Percentiles rank a stretch among this genome's conserved stretches.
These are phyloP conservation scores for Bostrychus sinensis DNA, from an alignment of 2,113 vertebrate species.

Conservation along the genomic window DNA sequence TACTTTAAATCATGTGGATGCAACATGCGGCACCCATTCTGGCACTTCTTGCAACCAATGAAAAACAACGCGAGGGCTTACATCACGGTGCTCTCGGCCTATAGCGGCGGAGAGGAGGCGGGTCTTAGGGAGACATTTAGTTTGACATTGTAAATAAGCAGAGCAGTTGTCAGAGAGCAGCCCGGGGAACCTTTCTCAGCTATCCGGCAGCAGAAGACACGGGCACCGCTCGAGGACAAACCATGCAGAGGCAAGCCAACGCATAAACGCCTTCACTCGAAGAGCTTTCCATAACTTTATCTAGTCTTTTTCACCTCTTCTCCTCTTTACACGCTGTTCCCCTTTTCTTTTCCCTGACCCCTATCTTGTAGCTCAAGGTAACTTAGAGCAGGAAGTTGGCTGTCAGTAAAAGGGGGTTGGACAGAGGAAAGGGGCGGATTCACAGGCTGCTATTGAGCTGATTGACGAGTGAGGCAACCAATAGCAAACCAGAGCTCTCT, in stretches of 20 bases:
- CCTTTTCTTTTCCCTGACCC: conserved; percentile 89
- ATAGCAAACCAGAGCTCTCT: conserved; percentile 57
- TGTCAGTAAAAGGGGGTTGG: conserved; percentile 80
- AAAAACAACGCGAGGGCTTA: conserved; percentile 36
- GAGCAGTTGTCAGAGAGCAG: conserved; percentile 82
- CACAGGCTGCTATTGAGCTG: conserved; percentile 50
- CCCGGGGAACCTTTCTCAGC: conserved; percentile 73
- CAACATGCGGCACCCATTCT: conserved; percentile 77
- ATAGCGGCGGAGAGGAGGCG: conserved; percentile 66
- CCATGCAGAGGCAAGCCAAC: conserved; percentile 62
- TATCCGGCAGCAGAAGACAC: conserved; percentile 55
- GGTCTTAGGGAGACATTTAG: conserved; percentile 79
- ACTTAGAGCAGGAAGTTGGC: conserved; percentile 98
- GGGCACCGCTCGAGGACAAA: conserved; percentile 54
- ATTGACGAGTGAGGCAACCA: conserved; percentile 72
- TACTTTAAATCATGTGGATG: conserved; percentile 84
- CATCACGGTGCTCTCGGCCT: conserved; percentile 70
- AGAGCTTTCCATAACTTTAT: conserved; percentile 67
- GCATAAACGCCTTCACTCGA: conserved; percentile 28
- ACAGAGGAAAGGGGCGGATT: conserved; percentile 58
- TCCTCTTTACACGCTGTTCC: conserved; percentile 62
- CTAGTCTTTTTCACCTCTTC: conserved; percentile 58
- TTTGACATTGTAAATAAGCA: conserved; percentile 89
- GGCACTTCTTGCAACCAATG: conserved; percentile 69
- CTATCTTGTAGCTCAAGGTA: conserved; percentile 99